Evolutionary conservation across 1,140 invertebrate genomes (phyloP).

Genomic region (Saccostrea echinata): DNA sequence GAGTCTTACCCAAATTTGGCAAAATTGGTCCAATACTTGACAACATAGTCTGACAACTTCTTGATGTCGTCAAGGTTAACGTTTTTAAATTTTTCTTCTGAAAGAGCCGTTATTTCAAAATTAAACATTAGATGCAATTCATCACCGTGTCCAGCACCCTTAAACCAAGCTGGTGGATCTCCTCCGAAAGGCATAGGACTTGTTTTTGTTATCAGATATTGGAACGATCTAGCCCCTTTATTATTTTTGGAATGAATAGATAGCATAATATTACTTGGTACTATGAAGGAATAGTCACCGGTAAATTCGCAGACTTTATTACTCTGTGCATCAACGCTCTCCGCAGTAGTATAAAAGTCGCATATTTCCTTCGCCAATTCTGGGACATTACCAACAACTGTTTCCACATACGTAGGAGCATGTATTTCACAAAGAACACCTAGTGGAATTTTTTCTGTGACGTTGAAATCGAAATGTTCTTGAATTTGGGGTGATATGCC

Average conservation of each 20-base stretch:
- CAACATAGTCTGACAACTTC: not conserved
- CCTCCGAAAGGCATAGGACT: conserved; percentile 24
- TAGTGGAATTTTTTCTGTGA: conserved; percentile 52
- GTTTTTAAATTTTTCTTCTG: not conserved
- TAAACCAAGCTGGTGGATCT: conserved; percentile 39
- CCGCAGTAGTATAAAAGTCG: conserved; percentile 31
- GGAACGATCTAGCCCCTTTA: conserved; percentile 25
- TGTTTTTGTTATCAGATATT: conserved; percentile 35
- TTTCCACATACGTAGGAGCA: conserved; percentile 44
- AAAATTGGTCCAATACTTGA: conserved; percentile 48
- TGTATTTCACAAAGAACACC: conserved; percentile 17
- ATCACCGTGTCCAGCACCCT: conserved; percentile 16
- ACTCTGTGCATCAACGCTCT: conserved; percentile 46
- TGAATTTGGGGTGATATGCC: conserved; percentile 42
- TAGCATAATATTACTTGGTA: conserved; percentile 48
- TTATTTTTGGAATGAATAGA: conserved; percentile 42
- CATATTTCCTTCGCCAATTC: not conserved
- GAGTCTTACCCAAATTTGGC: conserved; percentile 44
- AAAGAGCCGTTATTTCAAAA: not conserved
- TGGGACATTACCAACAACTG: conserved; percentile 47
- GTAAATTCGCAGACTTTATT: conserved; percentile 52
- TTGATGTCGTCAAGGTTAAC: not conserved
- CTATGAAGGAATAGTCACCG: conserved; percentile 60
- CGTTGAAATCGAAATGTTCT: conserved; percentile 48
- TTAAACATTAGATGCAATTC: conserved; percentile 4